These are phyloP conservation scores for Platynereis dumerilii DNA, from an alignment of 2,888 invertebrate genomes.

Conservation along the genomic window DNA sequence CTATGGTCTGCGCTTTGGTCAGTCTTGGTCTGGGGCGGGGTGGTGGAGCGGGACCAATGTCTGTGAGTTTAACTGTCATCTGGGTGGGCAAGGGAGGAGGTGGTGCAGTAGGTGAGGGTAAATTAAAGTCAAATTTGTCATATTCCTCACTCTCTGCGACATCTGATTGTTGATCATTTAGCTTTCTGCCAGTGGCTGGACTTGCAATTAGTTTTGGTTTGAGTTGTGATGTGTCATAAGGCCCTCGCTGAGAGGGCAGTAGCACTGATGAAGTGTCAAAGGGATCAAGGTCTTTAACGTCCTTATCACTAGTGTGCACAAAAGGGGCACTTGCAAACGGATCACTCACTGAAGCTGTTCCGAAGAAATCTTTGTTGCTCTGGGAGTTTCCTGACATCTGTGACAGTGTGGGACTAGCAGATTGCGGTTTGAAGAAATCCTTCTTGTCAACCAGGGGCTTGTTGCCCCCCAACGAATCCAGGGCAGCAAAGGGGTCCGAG, in stretches of 20 bases:
- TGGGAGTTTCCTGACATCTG: background rate
- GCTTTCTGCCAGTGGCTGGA: background rate
- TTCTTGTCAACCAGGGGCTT: constrained; percentile 1
- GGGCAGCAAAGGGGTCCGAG: background rate
- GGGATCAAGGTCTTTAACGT: constrained; percentile 20
- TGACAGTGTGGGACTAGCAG: background rate
- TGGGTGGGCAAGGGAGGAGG: constrained; percentile 20
- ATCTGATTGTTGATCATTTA: background rate
- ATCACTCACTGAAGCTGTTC: constrained; percentile 14
- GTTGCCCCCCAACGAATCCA: background rate
- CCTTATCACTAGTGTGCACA: constrained; percentile 11
- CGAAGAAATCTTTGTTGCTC: background rate
- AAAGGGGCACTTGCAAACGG: constrained; percentile 20
- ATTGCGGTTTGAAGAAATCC: constrained; percentile 2
- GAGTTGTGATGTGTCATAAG: constrained; percentile 22
- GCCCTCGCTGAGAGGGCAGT: constrained; percentile 11
- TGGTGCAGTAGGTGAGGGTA: constrained; percentile 17
- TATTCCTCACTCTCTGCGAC: background rate
- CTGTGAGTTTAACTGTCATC: constrained; percentile 13
- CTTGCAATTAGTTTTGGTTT: constrained; percentile 14
- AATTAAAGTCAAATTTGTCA: constrained; percentile 13
- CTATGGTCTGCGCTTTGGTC: background rate
- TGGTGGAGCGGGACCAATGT: constrained; percentile 19
- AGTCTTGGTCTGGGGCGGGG: constrained; percentile 12
- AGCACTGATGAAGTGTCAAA: constrained; percentile 22